phyloP scores from a whole-genome alignment of 2,888 invertebrate genomes.

The Noctua janthina region DNA sequence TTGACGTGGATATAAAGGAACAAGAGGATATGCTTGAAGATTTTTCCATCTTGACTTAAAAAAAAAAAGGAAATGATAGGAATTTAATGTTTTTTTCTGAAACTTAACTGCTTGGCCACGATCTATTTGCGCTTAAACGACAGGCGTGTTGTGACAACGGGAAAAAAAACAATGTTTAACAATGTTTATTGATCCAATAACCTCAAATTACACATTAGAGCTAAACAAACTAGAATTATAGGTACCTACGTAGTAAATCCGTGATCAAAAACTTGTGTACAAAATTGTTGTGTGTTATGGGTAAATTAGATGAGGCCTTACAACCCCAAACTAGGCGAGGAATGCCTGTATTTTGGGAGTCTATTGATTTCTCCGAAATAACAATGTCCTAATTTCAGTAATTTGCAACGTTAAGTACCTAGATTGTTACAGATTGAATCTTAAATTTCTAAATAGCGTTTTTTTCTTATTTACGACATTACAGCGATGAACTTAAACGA shows the following conservation, averaged over 20 bases:
- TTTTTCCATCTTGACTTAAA: background rate
- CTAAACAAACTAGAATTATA: background rate
- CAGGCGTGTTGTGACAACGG: background rate
- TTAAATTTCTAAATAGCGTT: too few relatives aligned
- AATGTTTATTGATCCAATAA: background rate
- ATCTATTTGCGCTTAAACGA: background rate
- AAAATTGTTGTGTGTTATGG: background rate
- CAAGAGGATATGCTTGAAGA: background rate
- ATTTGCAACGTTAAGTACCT: too few relatives aligned
- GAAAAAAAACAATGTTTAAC: background rate
- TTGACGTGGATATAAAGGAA: background rate
- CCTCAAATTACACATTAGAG: background rate
- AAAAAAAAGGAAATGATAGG: background rate
- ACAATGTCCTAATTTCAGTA: too few relatives aligned
- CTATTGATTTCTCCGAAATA: too few relatives aligned
- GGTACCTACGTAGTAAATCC: background rate
- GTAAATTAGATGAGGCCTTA: background rate
- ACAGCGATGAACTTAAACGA: too few relatives aligned
- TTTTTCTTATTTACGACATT: background rate
- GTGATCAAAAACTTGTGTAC: background rate
- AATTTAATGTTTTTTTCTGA: background rate
- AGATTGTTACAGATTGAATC: too few relatives aligned
- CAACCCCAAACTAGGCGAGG: background rate
- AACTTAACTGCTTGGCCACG: background rate
- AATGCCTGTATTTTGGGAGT: too few relatives aligned